Percentiles rank a stretch among this genome's conserved stretches.
Evolutionary conservation across 2,888 invertebrate genomes (phyloP).

Genomic region (Hemithea aestivaria): DNA sequence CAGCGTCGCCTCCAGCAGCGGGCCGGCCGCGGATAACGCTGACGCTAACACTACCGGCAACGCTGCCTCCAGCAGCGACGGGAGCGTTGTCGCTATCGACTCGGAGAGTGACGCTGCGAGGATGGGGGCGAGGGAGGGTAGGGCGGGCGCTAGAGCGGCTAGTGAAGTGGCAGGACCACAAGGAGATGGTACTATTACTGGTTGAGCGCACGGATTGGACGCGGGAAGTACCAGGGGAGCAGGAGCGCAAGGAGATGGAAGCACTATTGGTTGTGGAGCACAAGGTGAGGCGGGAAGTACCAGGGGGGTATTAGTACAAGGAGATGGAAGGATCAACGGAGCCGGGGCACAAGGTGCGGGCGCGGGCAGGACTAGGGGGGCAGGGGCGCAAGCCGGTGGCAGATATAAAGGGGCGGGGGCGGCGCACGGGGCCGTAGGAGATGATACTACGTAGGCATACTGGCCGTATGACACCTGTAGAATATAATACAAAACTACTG

Average conservation of each 20-base stretch:
- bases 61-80: constrained; percentile 42
- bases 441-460: background rate
- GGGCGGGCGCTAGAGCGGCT: constrained; percentile 32
- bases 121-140: constrained; percentile 35
- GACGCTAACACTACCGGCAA: constrained; percentile 46
- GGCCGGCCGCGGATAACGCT: constrained; percentile 42
- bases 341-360: constrained; percentile 7
- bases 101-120: constrained; percentile 35
- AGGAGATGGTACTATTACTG: too few relatives aligned
- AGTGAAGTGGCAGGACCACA: constrained; percentile 22
- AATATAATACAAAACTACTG: too few relatives aligned
- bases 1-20: constrained; percentile 39
- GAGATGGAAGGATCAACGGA: too few relatives aligned
- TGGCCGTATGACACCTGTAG: constrained; percentile 7
- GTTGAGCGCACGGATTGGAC: constrained; percentile 12
- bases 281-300: constrained; percentile 5
- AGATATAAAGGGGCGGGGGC: constrained; percentile 16
- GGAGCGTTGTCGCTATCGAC: constrained; percentile 33
- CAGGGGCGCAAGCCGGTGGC: constrained; percentile 14
- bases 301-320: too few relatives aligned
- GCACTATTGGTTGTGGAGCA: constrained; percentile 13
- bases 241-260: constrained; percentile 18
- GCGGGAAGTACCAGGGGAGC: constrained; percentile 27
- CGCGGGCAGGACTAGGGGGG: constrained; percentile 15
- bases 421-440: constrained; percentile 5